Percentiles rank a stretch among this genome's conserved stretches.
Evolutionary conservation across 2,888 invertebrate genomes (phyloP).

Genomic region (Tipula vernalis): DNA sequence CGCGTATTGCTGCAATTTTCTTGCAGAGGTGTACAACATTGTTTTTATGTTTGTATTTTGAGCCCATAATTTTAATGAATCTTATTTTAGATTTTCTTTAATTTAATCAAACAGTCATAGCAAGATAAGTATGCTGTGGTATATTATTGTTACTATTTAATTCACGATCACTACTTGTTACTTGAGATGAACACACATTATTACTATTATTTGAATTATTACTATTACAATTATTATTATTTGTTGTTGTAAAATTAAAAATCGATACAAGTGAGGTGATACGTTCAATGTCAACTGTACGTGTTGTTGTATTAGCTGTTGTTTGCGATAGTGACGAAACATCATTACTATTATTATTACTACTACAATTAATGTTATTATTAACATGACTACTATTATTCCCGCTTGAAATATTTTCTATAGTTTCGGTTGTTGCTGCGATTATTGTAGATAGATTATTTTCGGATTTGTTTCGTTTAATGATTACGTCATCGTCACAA

Average conservation of each 20-base stretch:
- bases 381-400: conserved; percentile 5
- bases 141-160: conserved; percentile 37
- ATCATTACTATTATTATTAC: not conserved
- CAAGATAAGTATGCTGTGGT: conserved; percentile 39
- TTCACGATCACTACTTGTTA: conserved; percentile 22
- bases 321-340: not conserved
- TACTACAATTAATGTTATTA: not conserved
- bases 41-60: not conserved
- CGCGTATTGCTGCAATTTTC: not conserved
- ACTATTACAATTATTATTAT: not conserved
- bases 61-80: not conserved
- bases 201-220: not conserved
- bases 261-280: conserved; percentile 45
- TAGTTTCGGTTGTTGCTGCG: conserved; percentile 4
- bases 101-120: conserved; percentile 38
- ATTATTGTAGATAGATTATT: not conserved
- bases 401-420: not conserved
- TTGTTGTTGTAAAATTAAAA: conserved; percentile 37
- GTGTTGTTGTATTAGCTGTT: conserved; percentile 22
- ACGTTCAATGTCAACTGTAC: conserved; percentile 35
- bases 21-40: not conserved
- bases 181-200: conserved; percentile 35
- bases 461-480: conserved; percentile 7
- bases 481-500: conserved; percentile 4
- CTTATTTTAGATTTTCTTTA: not conserved